Base-by-base conservation (phyloP, 2,113 vertebrate species). In the Phalacrocorax carbo region DNA sequence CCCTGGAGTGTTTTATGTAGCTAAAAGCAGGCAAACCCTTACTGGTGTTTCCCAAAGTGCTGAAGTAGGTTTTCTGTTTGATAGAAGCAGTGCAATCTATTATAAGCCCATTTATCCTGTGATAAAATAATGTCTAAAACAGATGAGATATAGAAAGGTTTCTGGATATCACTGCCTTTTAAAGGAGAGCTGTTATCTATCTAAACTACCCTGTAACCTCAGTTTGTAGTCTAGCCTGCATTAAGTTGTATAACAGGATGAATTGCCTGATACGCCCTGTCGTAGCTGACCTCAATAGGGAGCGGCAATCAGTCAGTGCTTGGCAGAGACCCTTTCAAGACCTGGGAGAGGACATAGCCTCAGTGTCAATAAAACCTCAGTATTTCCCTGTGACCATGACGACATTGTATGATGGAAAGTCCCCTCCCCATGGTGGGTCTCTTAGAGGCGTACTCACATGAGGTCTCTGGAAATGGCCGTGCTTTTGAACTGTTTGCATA, bases 211-310 rank as follows among this genome's bases (percentile, higher is more conserved):
- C 60, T 22, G 38, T 58, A 57, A 29, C 26, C 49, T 51, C 73
- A 34, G n/a, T 27, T 40, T 52, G 30, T 26, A 52, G 46, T 40
- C 51, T 42, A 9, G 1, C 79, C 46, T 62, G 42, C 15, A 15
- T 13, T 23, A 10, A 79, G 13, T 13, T 27, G 3, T 12, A 21
- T 0, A 18, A 22, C 61, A 13, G 11, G n/a, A 54, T 10, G 44
- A 61, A 42, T 25, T 32, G 51, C 10, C 25, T 51, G n/a, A 51
- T 15, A 6, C 11, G 4, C 10, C 46, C 25, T 60, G 36, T 32
- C 36, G 19, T 11, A 42, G 44, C 9, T 26, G 60, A 51, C 25
- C n/a, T 55, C 21, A 2, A 2, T 0, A 1, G 11, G 25, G 44
- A 73, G 18, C 26, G 57, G 57, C 1, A 0, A 34, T 36, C 34